Evolutionary conservation across 35 echinoderm and acorn worm species (phyloP).

Genomic region (Strongylocentrotus purpuratus): DNA sequence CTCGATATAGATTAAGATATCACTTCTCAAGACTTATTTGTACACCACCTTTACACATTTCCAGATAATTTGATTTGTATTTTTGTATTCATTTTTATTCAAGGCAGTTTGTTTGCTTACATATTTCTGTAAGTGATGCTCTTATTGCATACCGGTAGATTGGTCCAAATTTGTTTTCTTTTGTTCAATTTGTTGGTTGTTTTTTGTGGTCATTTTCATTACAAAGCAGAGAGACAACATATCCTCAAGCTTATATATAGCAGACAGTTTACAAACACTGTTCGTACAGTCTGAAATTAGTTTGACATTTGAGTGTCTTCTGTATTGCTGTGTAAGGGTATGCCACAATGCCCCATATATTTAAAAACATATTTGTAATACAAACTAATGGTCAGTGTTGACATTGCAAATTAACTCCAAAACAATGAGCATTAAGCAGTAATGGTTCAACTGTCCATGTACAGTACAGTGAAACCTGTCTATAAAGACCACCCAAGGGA

Average conservation of each 20-base stretch:
- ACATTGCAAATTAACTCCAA: too few relatives aligned
- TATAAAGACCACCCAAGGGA: too few relatives aligned
- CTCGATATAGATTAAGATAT: neutral
- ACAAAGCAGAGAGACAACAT: neutral
- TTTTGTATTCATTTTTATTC: neutral
- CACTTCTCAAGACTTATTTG: neutral
- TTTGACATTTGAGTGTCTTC: neutral
- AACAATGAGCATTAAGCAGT: too few relatives aligned
- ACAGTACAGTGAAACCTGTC: too few relatives aligned
- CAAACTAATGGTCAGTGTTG: too few relatives aligned
- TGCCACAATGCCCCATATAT: too few relatives aligned
- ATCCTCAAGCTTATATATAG: neutral
- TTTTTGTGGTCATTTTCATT: neutral
- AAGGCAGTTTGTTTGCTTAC: neutral
- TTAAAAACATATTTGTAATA: too few relatives aligned
- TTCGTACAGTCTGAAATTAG: neutral
- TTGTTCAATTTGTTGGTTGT: neutral
- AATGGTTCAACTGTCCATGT: too few relatives aligned
- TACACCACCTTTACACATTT: neutral
- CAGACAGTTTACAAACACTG: neutral
- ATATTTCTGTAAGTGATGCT: too few relatives aligned
- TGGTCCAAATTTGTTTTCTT: neutral
- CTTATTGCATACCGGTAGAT: neutral
- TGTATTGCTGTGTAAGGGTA: neutral
- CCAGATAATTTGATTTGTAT: neutral